A percentile compares a stretch with the other conserved stretches of the same genome.
These are phyloP conservation scores for Oxytorus armatus DNA, from an alignment of 2,888 invertebrate genomes.

Conservation along the genomic window DNA sequence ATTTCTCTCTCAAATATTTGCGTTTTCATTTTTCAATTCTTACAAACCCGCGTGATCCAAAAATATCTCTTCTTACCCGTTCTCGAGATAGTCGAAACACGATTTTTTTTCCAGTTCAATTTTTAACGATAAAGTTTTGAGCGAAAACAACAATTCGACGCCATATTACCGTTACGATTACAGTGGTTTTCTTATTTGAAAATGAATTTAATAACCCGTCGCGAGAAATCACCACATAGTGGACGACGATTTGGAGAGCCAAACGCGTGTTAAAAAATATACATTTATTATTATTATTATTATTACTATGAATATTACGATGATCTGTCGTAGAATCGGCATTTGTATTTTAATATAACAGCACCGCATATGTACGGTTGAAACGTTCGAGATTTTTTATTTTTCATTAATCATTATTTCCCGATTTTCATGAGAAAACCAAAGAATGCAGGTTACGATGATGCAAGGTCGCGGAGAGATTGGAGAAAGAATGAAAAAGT, in stretches of 20 bases:
- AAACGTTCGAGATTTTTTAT: slow-evolving; percentile 36
- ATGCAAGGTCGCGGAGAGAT: background rate
- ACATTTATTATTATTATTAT: slow-evolving; percentile 50
- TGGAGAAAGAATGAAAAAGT: background rate
- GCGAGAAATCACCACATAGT: slow-evolving; percentile 31
- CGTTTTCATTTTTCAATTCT: slow-evolving; percentile 41
- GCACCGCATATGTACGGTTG: slow-evolving; percentile 70
- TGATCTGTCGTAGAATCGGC: slow-evolving; percentile 77
- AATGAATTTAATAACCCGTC: slow-evolving; percentile 19
- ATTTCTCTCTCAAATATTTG: slow-evolving; percentile 1
- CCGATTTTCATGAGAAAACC: background rate
- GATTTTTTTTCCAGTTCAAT: background rate
- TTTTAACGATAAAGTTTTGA: slow-evolving; percentile 30
- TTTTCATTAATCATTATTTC: background rate
- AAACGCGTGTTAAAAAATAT: slow-evolving; percentile 49
- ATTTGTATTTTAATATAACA: slow-evolving; percentile 83
- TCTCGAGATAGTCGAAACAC: slow-evolving; percentile 3
- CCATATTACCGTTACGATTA: slow-evolving; percentile 10
- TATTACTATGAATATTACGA: slow-evolving; percentile 69
- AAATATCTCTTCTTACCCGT: slow-evolving; percentile 32
- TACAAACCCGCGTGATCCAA: slow-evolving; percentile 23
- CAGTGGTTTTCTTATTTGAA: too few species aligned
- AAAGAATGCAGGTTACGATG: background rate
- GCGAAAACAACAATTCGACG: background rate
- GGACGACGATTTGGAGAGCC: slow-evolving; percentile 16